Evolutionary conservation across 1,140 invertebrate species (phyloP).

Genomic region (Aphis craccivora): DNA sequence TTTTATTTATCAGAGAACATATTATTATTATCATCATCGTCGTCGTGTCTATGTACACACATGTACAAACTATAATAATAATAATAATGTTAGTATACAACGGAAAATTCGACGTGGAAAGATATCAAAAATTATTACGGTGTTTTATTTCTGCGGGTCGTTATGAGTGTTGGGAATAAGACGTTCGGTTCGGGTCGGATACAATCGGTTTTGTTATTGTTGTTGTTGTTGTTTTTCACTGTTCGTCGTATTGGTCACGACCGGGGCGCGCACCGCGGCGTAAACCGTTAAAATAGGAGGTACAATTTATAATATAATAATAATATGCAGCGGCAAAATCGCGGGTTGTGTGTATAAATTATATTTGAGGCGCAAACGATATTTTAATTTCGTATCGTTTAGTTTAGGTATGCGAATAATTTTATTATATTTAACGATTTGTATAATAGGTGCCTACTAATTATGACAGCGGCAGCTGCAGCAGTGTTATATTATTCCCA

Average conservation of each 20-base stretch:
- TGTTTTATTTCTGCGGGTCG: constrained; percentile 7
- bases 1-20: neutral
- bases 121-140: neutral
- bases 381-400: neutral
- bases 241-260: neutral
- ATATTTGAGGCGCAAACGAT: neutral
- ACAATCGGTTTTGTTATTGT: neutral
- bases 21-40: neutral
- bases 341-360: neutral
- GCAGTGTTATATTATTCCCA: neutral
- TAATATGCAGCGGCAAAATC: neutral
- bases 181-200: neutral
- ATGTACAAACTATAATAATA: neutral
- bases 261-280: neutral
- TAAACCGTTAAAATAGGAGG: neutral
- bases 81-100: neutral
- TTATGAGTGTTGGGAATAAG: neutral
- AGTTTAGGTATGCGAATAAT: neutral
- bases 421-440: neutral
- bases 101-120: neutral
- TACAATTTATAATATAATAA: neutral
- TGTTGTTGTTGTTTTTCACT: neutral
- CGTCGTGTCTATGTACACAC: neutral
- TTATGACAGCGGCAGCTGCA: neutral
- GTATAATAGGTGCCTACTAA: neutral